A percentile compares a stretch with the other conserved stretches of the same genome.
Conservation (phyloP, 2,797 vertebrate genomes). For the Sciurus carolinensis region DNA sequence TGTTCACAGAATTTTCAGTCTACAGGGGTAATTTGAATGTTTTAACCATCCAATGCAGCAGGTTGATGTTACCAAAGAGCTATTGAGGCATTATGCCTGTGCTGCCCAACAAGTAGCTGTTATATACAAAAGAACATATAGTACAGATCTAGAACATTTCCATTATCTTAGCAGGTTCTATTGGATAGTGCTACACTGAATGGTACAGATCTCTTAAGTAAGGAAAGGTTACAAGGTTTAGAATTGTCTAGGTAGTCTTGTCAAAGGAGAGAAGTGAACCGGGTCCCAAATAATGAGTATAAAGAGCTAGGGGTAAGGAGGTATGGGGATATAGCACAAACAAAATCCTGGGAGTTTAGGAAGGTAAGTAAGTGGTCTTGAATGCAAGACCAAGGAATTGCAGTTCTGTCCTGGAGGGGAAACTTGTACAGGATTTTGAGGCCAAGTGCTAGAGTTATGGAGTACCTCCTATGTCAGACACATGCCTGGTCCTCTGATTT, state of each 20-base stretch:
- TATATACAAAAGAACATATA: not conserved
- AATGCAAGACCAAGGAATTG: slow-evolving; percentile 32
- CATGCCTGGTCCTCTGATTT: not conserved
- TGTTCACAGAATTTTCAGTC: slow-evolving; percentile 30
- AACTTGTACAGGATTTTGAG: slow-evolving; percentile 7
- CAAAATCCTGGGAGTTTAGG: not conserved
- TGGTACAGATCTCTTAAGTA: not conserved
- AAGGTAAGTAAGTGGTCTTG: not conserved
- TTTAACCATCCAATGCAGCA: not conserved
- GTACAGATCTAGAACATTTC: not conserved
- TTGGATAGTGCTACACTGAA: not conserved
- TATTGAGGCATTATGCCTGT: not conserved
- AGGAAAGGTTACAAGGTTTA: not conserved
- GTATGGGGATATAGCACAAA: not conserved
- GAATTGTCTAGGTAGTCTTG: slow-evolving; percentile 26
- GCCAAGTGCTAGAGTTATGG: not conserved
- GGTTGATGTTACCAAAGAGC: slow-evolving; percentile 3
- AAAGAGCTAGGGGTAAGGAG: slow-evolving; percentile 12
- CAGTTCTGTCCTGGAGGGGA: not conserved
- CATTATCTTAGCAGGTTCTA: not conserved
- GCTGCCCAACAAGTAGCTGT: not conserved
- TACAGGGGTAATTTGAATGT: not conserved
- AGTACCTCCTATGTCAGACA: not conserved
- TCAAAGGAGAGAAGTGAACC: slow-evolving; percentile 41
- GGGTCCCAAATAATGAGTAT: not conserved